Percentiles rank a stretch among this genome's conserved stretches.
Evolutionary conservation across 2,888 invertebrate genomes (phyloP).

Genomic region (Teleogryllus oceanicus): DNA sequence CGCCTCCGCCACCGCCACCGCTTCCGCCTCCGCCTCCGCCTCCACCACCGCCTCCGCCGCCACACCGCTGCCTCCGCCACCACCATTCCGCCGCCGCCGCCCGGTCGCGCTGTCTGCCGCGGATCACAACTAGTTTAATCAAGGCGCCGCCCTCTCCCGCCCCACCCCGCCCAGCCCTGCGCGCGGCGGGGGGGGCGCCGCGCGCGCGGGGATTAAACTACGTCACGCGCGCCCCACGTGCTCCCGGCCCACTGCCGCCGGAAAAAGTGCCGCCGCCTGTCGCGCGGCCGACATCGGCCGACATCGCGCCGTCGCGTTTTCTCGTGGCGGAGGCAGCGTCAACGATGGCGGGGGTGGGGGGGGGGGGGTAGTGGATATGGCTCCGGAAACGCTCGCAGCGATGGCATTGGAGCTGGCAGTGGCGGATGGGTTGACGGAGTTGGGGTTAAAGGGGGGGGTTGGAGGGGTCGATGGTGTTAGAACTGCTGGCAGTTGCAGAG

Average conservation of each 20-base stretch:
- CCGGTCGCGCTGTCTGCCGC: constrained; percentile 24
- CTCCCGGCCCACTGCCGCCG: too few relatives aligned
- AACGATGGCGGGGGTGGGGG: neutral
- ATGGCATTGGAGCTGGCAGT: neutral
- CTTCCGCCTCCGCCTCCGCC: too few relatives aligned
- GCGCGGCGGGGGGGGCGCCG: neutral
- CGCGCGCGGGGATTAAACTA: neutral
- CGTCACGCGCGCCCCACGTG: too few relatives aligned
- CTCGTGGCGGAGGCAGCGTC: neutral
- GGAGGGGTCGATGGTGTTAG: too few relatives aligned
- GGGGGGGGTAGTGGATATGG: neutral
- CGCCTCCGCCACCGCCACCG: too few relatives aligned
- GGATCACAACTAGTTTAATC: constrained; percentile 30
- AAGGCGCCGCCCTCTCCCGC: neutral
- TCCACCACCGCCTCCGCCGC: too few relatives aligned
- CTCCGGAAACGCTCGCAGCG: neutral
- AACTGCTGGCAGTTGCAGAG: too few relatives aligned
- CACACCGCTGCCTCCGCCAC: too few relatives aligned
- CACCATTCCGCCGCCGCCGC: neutral
- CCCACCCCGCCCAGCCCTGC: neutral
- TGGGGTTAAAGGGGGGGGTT: neutral
- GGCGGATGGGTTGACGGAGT: neutral
- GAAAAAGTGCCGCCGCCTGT: neutral
- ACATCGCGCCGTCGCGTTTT: neutral
- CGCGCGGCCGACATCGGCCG: neutral